Conservation (phyloP, 2,113 vertebrate genomes). For the Benitochromis conjunctus region DNA sequence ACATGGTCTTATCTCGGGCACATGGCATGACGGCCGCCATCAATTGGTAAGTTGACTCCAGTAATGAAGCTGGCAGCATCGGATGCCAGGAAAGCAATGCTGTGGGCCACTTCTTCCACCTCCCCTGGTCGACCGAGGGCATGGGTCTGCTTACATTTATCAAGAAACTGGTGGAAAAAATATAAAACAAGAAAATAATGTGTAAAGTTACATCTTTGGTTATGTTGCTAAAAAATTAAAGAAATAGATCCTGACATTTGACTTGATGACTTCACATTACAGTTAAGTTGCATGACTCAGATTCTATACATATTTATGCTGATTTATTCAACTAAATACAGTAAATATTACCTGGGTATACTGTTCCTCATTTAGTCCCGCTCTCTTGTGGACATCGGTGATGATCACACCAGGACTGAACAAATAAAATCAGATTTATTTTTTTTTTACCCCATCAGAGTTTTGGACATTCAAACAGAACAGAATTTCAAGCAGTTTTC, state of each 20-base stretch:
- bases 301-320: background rate
- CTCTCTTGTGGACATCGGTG: slow-evolving; percentile 77
- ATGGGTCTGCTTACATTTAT: slow-evolving; percentile 72
- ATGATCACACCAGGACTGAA: slow-evolving; percentile 77
- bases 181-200: background rate
- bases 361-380: slow-evolving; percentile 74
- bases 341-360: slow-evolving; percentile 67
- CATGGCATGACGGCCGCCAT: slow-evolving; percentile 81
- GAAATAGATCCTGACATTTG: background rate
- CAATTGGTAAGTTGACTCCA: slow-evolving; percentile 77
- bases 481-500: background rate
- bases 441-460: background rate
- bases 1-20: slow-evolving; percentile 66
- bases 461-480: background rate
- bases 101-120: slow-evolving; percentile 78
- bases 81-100: slow-evolving; percentile 80
- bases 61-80: slow-evolving; percentile 81
- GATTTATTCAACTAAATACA: background rate
- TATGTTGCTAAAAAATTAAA: background rate
- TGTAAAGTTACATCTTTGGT: background rate
- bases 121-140: slow-evolving; percentile 77
- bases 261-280: background rate
- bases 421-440: background rate
- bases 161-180: slow-evolving; percentile 57
- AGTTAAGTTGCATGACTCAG: background rate